Evolutionary conservation across 2,797 vertebrate species (phyloP), one percentile per base, ranked within the genome.

Genomic region (Merluccius polli): DNA sequence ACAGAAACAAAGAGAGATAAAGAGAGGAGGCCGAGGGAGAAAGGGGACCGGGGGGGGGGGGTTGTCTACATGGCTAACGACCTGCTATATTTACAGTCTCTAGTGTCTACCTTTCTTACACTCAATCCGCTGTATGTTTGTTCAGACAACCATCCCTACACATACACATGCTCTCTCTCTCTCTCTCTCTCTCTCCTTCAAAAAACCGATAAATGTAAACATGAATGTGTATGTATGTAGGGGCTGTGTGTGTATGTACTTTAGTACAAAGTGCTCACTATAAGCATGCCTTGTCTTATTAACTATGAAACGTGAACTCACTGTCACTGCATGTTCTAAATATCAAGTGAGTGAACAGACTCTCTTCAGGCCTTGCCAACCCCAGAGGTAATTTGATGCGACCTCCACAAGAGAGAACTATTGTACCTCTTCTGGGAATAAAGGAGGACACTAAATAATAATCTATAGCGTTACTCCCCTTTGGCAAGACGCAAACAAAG

Each of bases 1-100:
- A 70, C 71, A 73, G 76, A 36, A 16, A 81, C 52, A 48, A 29
- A 35, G 71, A 77, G 78, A 65, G 77, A 73, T 71, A 77, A 32
- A 76, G 72, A 35, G 8, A 27, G 52, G 1, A 27, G 52, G 52
- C 52, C n/a, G 52, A 63, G 21, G 52, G 52, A 63, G 52, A 27
- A 10, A 63, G 8, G 52, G 52, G 18, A 44, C 16, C 4, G 16
- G 41, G 21, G 52, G 52, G 16, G 41, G 21, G 52, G 52, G 27
- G 27, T 63, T 63, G 52, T 63, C n/a, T 52, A 52, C 48, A 27
- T 8, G 52, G 52, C n/a, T 63, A 63, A 24, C 8, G n/a, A 63
- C 21, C n/a, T 24, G 52, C 52, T 63, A 27, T 63, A 11, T 63
- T 27, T 24, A 63, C n/a, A 63, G n/a, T 63, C 9, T 63, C 52